phyloP scores from a whole-genome alignment of 2,797 vertebrate species.

The Lepus oiostolus region DNA sequence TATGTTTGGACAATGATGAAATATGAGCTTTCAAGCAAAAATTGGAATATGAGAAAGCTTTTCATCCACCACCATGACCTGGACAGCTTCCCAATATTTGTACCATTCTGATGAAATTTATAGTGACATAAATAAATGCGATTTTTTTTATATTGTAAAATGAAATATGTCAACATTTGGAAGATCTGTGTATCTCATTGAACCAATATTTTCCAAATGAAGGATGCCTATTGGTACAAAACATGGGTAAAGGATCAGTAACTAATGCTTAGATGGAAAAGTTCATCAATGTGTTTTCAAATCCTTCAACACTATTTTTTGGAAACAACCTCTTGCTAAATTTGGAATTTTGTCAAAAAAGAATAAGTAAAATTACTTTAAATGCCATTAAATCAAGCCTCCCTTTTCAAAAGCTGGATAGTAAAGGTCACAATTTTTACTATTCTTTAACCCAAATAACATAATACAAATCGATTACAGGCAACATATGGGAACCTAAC shows the following conservation, averaged over 20 bases:
- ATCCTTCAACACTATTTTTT: neutral
- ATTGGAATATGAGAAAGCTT: neutral
- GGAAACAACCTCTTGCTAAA: neutral
- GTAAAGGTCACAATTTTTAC: neutral
- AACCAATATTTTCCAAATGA: slow-evolving; percentile 24
- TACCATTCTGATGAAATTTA: neutral
- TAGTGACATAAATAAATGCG: neutral
- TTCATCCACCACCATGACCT: neutral
- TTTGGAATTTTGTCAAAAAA: neutral
- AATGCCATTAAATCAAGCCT: neutral
- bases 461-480: neutral
- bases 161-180: neutral
- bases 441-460: neutral
- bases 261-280: neutral
- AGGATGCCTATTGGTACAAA: neutral
- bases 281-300: neutral
- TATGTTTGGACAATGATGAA: neutral
- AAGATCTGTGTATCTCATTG: neutral
- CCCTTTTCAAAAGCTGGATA: neutral
- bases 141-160: slow-evolving; percentile 52
- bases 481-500: neutral
- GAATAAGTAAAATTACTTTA: neutral
- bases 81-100: neutral
- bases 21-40: slow-evolving; percentile 6
- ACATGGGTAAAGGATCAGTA: neutral